phyloP scores from a whole-genome alignment of 2,888 invertebrate species.

The Liopterus haemorrhoidalis region DNA sequence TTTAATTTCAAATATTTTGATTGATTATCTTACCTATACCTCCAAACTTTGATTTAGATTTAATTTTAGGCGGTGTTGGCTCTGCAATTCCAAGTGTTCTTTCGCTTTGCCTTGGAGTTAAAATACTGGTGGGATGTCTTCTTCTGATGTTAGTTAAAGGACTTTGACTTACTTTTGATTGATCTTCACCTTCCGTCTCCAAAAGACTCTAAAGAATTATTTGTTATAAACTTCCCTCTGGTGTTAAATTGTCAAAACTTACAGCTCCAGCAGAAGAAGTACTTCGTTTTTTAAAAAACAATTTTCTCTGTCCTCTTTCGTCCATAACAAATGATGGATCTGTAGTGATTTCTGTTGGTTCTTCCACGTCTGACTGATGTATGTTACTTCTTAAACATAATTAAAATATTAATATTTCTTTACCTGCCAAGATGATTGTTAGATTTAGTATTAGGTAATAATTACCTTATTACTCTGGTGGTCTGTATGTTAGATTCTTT shows the following conservation, averaged over 20 bases:
- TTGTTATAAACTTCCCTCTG: not conserved
- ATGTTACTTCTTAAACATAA: conserved; percentile 55
- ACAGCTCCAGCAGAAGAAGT: conserved; percentile 83
- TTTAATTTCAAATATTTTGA: conserved; percentile 7
- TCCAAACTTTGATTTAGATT: conserved; percentile 57
- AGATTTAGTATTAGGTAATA: conserved; percentile 8
- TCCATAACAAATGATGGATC: conserved; percentile 66
- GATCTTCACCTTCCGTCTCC: conserved; percentile 74
- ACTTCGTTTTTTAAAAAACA: conserved; percentile 81
- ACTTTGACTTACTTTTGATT: conserved; percentile 67
- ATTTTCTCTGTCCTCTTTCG: conserved; percentile 70
- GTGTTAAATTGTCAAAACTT: too few relatives aligned
- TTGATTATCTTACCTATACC: conserved; percentile 56
- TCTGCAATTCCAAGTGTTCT: conserved; percentile 60
- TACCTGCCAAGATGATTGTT: not conserved
- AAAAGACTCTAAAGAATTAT: conserved; percentile 61
- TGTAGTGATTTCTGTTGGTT: conserved; percentile 52
- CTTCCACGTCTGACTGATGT: conserved; percentile 63
- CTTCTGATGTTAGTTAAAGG: conserved; percentile 70
- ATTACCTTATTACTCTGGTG: conserved; percentile 76
- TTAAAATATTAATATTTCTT: not conserved
- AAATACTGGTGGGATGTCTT: conserved; percentile 65
- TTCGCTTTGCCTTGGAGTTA: conserved; percentile 82
- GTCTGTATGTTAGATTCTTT: conserved; percentile 70
- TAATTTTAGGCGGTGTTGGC: conserved; percentile 48